phyloP scores from a whole-genome alignment of 1,140 invertebrate species.

The Sycophila sp. region DNA sequence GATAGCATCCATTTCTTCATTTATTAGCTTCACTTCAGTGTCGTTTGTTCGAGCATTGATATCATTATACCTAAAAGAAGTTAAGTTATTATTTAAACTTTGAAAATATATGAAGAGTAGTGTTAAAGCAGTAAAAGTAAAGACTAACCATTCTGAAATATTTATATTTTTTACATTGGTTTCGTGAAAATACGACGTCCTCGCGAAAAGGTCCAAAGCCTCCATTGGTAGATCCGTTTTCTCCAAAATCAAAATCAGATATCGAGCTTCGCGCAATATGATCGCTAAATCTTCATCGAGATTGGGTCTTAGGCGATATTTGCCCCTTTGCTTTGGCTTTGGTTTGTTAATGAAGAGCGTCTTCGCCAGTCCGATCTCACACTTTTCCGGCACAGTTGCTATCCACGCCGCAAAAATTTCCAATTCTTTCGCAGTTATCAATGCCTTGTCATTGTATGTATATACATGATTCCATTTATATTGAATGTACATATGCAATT shows the following conservation, averaged over 20 bases:
- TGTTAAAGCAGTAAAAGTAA: too few species aligned
- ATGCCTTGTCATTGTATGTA: neutral
- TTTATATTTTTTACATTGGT: neutral
- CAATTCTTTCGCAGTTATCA: neutral
- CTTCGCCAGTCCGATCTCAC: neutral
- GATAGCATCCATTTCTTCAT: slow-evolving; percentile 69
- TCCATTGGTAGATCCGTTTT: slow-evolving; percentile 68
- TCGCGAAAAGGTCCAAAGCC: slow-evolving; percentile 65
- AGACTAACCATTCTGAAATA: slow-evolving; percentile 11
- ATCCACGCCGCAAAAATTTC: slow-evolving; percentile 6
- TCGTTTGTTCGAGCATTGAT: slow-evolving; percentile 64
- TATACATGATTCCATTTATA: too few species aligned
- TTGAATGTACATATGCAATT: too few species aligned
- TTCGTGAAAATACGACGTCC: neutral
- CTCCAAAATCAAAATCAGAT: slow-evolving; percentile 69
- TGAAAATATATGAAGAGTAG: too few species aligned
- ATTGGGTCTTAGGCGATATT: neutral
- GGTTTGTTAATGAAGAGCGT: slow-evolving; percentile 1
- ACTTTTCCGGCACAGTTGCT: neutral
- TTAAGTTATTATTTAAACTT: too few species aligned
- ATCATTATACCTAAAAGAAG: slow-evolving; percentile 69
- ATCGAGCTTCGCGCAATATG: slow-evolving; percentile 70
- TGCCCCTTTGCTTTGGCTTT: too few species aligned
- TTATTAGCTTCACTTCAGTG: slow-evolving; percentile 70
- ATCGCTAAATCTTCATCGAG: slow-evolving; percentile 46